phyloP scores from a whole-genome alignment of 2,888 invertebrate species.

The Sesia apiformis region DNA sequence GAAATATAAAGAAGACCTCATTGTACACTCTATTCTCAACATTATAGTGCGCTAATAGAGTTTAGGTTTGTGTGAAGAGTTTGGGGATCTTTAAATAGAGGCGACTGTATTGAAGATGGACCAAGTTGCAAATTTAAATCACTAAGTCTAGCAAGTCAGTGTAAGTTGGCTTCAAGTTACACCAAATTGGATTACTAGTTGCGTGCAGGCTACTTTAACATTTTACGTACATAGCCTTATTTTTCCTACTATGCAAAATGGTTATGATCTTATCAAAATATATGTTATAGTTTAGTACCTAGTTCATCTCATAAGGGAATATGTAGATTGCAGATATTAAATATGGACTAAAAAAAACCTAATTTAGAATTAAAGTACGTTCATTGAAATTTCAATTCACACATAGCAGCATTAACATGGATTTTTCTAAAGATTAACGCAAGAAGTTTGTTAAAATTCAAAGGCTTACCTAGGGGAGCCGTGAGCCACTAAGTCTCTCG shows the following conservation, averaged over 20 bases:
- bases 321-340: no score
- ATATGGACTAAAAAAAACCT: no score
- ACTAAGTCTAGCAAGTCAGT: conserved; percentile 52
- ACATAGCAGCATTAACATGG: not conserved
- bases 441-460: not conserved
- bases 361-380: no score
- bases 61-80: not conserved
- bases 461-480: not conserved
- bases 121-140: conserved; percentile 69
- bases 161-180: conserved; percentile 36
- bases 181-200: conserved; percentile 61
- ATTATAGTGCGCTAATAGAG: not conserved
- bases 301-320: no score
- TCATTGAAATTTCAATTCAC: not conserved
- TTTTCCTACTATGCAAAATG: not conserved
- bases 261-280: no score
- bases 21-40: not conserved
- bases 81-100: conserved; percentile 5
- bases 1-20: not conserved
- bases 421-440: not conserved
- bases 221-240: not conserved
- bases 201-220: conserved; percentile 45
- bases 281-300: no score
- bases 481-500: not conserved
- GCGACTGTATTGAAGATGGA: conserved; percentile 20